Evolutionary conservation across 2,797 vertebrate genomes (phyloP), one percentile per base, ranked within the genome.

Genomic region (Poecile montanus): DNA sequence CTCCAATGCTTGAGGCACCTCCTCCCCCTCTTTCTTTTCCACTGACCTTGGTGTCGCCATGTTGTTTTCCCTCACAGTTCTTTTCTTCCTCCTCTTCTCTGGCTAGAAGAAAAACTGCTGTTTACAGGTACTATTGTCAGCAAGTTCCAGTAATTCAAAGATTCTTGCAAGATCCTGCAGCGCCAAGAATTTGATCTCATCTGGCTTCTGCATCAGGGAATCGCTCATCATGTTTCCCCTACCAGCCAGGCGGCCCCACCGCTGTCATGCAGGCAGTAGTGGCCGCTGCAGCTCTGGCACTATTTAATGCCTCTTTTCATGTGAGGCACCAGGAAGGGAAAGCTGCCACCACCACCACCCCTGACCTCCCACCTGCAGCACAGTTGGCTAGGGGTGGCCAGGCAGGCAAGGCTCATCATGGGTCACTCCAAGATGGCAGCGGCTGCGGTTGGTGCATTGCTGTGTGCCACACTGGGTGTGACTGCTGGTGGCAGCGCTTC

Each of bases 371-470:
- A 3, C 26, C 54, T 19, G 44, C n/a, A 58, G 9, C 3, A 1
- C 1, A 6, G 19, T 5, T 29, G 32, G 53, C 6, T 27, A 17
- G 70, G 70, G 15, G 5, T 3, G 4, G 40, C 30, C 25, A 56
- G n/a, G 10, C 18, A 36, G 42, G 19, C 7, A 45, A 47, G n/a
- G 4, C 11, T 47, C 2, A 4, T 22, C 1, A 0, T 0, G 6
- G 12, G 27, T 48, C n/a, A 30, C 20, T 23, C 20, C 26, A 30
- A 14, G 16, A 23, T 19, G 54, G 12, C 16, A 36, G 54, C 1
- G 1, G 4, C 0, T 40, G 38, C 38, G 38, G 38, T 6, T 40
- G 38, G 38, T 40, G 0, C 16, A 23, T 45, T 36, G 50, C n/a
- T 2, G 5, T 8, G 20, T 2, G 3, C 25, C 58, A 44, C 1